Percentiles rank a stretch among this genome's conserved stretches.
Evolutionary conservation across 2,113 vertebrate species (phyloP).

Genomic region (Amblyornis subalaris): DNA sequence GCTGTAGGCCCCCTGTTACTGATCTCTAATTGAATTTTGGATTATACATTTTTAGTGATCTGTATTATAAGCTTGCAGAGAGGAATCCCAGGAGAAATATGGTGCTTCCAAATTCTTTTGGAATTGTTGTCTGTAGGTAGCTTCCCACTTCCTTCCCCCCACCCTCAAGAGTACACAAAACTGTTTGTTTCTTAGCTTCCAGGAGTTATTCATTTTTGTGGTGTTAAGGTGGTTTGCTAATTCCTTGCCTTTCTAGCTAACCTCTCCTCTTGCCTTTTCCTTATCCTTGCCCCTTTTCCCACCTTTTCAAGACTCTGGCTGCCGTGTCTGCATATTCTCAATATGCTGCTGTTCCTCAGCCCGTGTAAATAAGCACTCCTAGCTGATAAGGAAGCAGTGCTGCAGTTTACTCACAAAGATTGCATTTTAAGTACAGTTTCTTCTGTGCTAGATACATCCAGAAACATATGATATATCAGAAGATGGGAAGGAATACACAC

Average conservation of each 20-base stretch:
- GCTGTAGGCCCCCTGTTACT: not conserved
- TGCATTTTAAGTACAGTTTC: not conserved
- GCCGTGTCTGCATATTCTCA: not conserved
- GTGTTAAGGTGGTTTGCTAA: not conserved
- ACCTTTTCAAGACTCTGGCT: not conserved
- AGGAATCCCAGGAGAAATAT: not conserved
- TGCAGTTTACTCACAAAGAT: not conserved
- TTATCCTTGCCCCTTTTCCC: not conserved
- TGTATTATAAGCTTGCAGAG: not conserved
- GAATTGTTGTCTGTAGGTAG: not conserved
- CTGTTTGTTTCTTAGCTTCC: not conserved
- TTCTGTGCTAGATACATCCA: slow-evolving; percentile 73
- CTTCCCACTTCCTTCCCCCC: not conserved
- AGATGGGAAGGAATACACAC: slow-evolving; percentile 77
- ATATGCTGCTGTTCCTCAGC: not conserved
- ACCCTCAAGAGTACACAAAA: not conserved
- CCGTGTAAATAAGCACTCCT: not conserved
- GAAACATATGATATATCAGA: slow-evolving; percentile 76
- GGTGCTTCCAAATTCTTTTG: not conserved
- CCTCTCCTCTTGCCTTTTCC: not conserved
- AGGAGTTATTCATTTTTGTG: not conserved
- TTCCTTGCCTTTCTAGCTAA: not conserved
- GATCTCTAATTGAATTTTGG: not conserved
- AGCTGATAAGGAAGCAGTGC: not conserved
- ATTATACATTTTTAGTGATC: not conserved